Conservation (phyloP, 2,888 invertebrate genomes). For the Onchidella celtica region DNA sequence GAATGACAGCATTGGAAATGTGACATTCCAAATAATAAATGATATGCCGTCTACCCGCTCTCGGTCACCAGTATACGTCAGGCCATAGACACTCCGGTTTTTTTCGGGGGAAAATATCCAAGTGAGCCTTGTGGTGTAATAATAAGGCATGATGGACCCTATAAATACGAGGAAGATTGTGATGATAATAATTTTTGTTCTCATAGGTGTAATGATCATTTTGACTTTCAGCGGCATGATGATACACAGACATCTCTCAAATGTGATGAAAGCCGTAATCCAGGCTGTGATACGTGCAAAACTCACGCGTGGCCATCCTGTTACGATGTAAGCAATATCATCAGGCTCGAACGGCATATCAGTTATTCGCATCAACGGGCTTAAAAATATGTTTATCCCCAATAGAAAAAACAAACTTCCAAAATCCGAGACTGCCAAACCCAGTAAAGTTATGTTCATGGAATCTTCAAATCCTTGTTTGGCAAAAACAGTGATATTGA, state of each 20-base stretch:
- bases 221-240: constrained; percentile 1
- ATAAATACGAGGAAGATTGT: background rate
- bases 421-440: background rate
- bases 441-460: background rate
- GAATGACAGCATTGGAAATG: background rate
- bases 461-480: background rate
- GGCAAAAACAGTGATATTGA: background rate
- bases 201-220: background rate
- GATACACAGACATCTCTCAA: constrained; percentile 16
- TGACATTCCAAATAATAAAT: background rate
- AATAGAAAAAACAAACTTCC: background rate
- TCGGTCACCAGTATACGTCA: background rate
- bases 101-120: background rate
- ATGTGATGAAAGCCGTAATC: constrained; percentile 2
- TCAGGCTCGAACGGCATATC: background rate
- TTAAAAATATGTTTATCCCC: background rate
- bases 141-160: background rate
- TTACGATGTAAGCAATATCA: background rate
- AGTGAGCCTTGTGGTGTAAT: background rate
- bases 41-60: background rate
- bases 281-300: background rate
- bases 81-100: background rate
- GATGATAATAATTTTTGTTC: background rate
- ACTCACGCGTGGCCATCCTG: background rate
- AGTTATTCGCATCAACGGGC: background rate